Conservation (phyloP, 2,797 vertebrate species). For the Tinamus major region DNA sequence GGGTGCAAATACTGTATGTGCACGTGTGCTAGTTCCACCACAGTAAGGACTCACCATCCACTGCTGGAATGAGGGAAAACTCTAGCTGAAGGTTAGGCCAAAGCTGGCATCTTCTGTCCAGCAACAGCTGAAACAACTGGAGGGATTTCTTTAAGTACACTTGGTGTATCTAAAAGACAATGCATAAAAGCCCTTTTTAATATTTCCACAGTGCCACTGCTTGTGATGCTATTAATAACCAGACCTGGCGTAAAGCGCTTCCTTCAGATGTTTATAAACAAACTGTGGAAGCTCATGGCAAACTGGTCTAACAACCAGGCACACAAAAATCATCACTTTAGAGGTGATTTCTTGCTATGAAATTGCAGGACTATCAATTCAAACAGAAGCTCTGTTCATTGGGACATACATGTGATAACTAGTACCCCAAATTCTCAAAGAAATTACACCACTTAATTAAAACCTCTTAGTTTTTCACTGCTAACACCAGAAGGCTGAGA, state of each 20-base stretch:
- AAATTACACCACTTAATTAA: not conserved
- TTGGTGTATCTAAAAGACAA: not conserved
- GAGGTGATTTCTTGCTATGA: not conserved
- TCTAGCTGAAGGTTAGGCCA: not conserved
- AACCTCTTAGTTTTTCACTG: not conserved
- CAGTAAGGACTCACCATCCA: fast-evolving
- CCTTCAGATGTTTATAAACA: not conserved
- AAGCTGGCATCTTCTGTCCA: not conserved
- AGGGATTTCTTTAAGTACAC: not conserved
- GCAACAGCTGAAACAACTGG: not conserved
- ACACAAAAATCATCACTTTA: not conserved
- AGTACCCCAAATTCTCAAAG: not conserved
- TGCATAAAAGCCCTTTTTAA: fast-evolving
- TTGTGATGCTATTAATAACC: not conserved
- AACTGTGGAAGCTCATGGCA: not conserved
- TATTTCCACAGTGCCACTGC: not conserved
- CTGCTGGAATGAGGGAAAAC: not conserved
- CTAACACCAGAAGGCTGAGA: not conserved
- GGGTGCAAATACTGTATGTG: fast-evolving
- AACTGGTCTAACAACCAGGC: not conserved
- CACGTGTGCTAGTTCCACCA: not conserved
- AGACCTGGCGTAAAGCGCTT: not conserved
- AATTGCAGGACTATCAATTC: not conserved
- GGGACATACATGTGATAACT: not conserved
- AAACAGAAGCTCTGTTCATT: not conserved